These are phyloP conservation scores for Tetraodon nigroviridis DNA, from an alignment of 2,113 vertebrate species.

Conservation along the genomic window DNA sequence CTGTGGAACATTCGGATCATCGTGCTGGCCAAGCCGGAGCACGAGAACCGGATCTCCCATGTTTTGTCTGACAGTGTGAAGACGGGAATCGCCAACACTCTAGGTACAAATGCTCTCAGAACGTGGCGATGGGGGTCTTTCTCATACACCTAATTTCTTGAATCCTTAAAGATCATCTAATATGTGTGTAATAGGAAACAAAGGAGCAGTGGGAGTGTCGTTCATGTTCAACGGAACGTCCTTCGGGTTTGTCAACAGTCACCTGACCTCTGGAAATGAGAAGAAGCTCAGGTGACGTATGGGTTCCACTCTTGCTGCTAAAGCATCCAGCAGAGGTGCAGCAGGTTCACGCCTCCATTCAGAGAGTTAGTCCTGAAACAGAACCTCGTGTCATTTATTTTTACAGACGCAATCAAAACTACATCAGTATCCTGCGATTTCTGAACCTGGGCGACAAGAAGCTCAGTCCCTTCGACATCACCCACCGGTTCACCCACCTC, in stretches of 20 bases:
- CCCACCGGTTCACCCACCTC: constrained; percentile 92
- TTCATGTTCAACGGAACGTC: constrained; percentile 98
- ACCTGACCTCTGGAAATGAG: constrained; percentile 95
- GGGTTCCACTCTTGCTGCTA: neutral
- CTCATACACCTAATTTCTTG: too few species aligned
- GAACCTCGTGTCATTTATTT: neutral
- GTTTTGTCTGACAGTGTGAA: constrained; percentile 90
- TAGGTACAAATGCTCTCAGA: constrained; percentile 75
- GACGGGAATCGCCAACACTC: constrained; percentile 93
- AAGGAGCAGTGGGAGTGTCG: constrained; percentile 94
- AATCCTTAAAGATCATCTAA: neutral
- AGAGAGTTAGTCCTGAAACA: neutral
- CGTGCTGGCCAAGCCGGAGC: constrained; percentile 91
- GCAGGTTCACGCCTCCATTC: too few species aligned
- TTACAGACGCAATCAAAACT: constrained; percentile 94
- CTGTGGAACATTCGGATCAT: constrained; percentile 95
- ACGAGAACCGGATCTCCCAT: constrained; percentile 95
- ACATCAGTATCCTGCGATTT: constrained; percentile 88
- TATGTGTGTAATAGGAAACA: constrained; percentile 72
- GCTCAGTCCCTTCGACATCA: constrained; percentile 90
- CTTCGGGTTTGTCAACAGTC: constrained; percentile 97
- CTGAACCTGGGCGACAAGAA: constrained; percentile 94
- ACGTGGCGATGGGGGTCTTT: too few species aligned
- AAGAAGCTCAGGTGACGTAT: constrained; percentile 89
- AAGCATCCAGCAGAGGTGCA: too few species aligned